These are phyloP conservation scores for Polymixis flavicincta DNA, from an alignment of 2,888 invertebrate genomes.

Conservation along the genomic window DNA sequence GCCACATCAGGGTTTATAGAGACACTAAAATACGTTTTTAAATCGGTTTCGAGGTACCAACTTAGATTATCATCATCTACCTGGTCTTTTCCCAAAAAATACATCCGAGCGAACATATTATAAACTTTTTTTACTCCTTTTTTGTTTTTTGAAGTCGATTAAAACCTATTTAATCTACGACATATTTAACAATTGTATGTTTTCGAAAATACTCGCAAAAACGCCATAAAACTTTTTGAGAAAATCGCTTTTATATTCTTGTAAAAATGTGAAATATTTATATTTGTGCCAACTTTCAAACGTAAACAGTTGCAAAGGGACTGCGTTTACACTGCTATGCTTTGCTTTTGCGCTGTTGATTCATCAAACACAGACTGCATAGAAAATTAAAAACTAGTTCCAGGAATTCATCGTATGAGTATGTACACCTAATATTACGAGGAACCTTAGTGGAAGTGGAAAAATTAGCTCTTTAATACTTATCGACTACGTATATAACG, in stretches of 20 bases:
- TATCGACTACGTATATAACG: too few species aligned
- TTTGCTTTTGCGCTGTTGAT: conserved; percentile 1
- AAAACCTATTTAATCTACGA: neutral
- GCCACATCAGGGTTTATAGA: neutral
- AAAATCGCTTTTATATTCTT: too few species aligned
- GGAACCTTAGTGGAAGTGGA: too few species aligned
- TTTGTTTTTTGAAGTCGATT: too few species aligned
- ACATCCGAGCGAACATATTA: too few species aligned
- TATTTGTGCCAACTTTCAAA: neutral
- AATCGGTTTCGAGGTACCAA: neutral
- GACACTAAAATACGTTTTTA: neutral
- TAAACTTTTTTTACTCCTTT: too few species aligned
- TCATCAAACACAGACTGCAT: conserved; percentile 9
- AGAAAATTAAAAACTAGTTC: conserved; percentile 3
- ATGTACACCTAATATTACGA: neutral
- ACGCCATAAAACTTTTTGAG: neutral
- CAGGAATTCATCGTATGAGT: conserved; percentile 2
- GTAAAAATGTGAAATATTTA: too few species aligned
- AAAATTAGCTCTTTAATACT: too few species aligned
- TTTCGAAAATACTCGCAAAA: neutral
- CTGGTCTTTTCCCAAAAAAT: too few species aligned
- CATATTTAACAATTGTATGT: neutral
- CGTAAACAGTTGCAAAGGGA: neutral
- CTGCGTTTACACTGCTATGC: conserved; percentile 10
- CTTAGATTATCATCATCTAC: too few species aligned